A percentile compares a stretch with the other conserved stretches of the same genome.
Conservation (phyloP, 2,888 invertebrate genomes). For the Epistrophella euchroma region DNA sequence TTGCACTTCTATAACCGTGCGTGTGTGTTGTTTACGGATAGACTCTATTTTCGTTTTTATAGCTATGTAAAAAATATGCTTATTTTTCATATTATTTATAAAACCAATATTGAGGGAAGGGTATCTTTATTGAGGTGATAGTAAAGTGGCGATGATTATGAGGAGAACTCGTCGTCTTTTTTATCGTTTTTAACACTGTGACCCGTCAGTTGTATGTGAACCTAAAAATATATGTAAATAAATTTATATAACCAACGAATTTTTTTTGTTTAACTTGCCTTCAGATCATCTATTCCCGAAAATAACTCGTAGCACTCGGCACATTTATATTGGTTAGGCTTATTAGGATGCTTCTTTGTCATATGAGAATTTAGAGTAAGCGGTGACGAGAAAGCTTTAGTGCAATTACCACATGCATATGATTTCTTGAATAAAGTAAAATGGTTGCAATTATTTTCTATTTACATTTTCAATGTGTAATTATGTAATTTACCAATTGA, state of each 20-base stretch:
- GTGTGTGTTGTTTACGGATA: conserved; percentile 48
- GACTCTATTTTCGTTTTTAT: conserved; percentile 45
- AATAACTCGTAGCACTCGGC: conserved; percentile 86
- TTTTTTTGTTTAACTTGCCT: conserved; percentile 79
- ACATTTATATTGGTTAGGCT: conserved; percentile 84
- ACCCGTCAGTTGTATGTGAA: conserved; percentile 69
- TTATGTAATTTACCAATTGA: conserved; percentile 82
- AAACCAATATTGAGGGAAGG: conserved; percentile 37
- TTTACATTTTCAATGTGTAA: background rate
- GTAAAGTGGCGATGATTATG: conserved; percentile 53
- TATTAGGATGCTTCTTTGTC: conserved; percentile 82
- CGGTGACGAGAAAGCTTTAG: conserved; percentile 82
- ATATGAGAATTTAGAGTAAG: conserved; percentile 81
- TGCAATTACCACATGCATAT: conserved; percentile 84
- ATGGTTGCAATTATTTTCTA: background rate
- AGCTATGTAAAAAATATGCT: conserved; percentile 65
- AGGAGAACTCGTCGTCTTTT: conserved; percentile 70
- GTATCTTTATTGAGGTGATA: conserved; percentile 1
- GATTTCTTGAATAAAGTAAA: conserved; percentile 76
- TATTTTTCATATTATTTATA: conserved; percentile 56
- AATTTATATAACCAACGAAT: background rate
- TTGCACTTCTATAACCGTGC: conserved; percentile 47
- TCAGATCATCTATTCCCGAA: conserved; percentile 86
- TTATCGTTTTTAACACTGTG: conserved; percentile 71
- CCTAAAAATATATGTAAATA: conserved; percentile 19